These are phyloP conservation scores for Nemotelus nigrinus DNA, from an alignment of 2,888 invertebrate genomes.

Conservation along the genomic window DNA sequence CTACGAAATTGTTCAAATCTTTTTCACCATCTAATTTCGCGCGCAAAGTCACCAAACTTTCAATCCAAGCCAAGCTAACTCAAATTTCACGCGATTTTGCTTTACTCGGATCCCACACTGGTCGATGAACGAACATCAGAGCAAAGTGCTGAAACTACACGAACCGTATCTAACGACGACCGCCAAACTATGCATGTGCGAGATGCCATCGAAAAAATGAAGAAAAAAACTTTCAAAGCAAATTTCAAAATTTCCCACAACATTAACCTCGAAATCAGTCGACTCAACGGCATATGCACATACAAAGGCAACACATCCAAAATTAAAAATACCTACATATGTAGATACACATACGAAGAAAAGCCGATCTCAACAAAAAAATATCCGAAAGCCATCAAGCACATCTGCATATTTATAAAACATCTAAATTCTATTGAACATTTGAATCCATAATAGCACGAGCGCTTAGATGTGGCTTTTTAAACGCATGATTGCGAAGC, in stretches of 20 bases:
- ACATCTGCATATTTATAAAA: slow-evolving; percentile 6
- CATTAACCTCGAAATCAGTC: not conserved
- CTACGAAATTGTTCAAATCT: not conserved
- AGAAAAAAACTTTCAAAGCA: not conserved
- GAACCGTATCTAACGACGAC: too few species aligned
- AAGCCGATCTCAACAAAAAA: not conserved
- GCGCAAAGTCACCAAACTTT: not conserved
- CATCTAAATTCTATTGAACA: not conserved
- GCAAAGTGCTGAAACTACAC: too few species aligned
- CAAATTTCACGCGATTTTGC: too few species aligned
- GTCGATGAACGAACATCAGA: too few species aligned
- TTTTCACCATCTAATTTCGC: slow-evolving; percentile 1
- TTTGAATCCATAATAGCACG: not conserved
- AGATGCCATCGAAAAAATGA: not conserved
- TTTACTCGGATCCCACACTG: too few species aligned
- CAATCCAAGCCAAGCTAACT: too few species aligned
- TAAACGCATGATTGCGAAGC: not conserved
- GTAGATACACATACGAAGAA: not conserved
- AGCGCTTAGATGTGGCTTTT: not conserved
- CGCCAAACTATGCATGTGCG: too few species aligned
- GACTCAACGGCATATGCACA: not conserved
- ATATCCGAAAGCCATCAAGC: not conserved
- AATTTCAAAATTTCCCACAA: not conserved
- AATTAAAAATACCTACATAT: not conserved
- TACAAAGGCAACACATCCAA: too few species aligned